A percentile compares a stretch with the other conserved stretches of the same genome.
phyloP scores from a whole-genome alignment of 1,140 invertebrate species.

The Leptinotarsa defecta region DNA sequence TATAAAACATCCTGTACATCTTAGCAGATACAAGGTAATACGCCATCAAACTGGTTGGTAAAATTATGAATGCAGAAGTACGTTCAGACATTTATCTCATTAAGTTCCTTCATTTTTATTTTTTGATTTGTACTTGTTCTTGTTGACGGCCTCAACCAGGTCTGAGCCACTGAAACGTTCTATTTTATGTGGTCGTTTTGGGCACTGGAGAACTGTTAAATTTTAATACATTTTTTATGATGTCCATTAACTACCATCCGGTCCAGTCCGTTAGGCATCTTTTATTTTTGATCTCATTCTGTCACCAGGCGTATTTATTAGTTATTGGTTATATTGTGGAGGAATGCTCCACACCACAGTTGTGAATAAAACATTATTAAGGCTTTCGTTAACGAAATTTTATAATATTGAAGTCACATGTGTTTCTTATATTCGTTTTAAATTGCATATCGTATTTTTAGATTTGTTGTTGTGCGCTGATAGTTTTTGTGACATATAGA shows the following conservation, averaged over 20 bases:
- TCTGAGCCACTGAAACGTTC: constrained; percentile 1
- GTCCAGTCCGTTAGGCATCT: background rate
- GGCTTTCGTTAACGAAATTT: too few species aligned
- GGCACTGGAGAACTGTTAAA: background rate
- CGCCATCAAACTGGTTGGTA: background rate
- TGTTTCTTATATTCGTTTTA: too few species aligned
- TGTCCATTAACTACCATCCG: constrained; percentile 4
- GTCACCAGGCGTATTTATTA: background rate
- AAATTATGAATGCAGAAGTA: constrained; percentile 3
- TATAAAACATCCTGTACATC: too few species aligned
- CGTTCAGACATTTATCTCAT: constrained; percentile 6
- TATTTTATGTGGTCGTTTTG: background rate
- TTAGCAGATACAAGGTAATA: too few species aligned
- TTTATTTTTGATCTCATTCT: constrained; percentile 1
- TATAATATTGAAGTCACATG: too few species aligned
- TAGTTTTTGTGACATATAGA: too few species aligned
- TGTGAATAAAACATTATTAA: too few species aligned
- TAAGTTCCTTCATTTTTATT: background rate
- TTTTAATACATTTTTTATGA: constrained; percentile 9
- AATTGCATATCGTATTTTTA: too few species aligned
- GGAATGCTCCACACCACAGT: too few species aligned
- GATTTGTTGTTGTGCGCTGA: too few species aligned
- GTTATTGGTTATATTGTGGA: too few species aligned
- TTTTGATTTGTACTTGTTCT: background rate
- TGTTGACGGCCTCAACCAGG: constrained; percentile 1